Evolutionary conservation across 2,888 invertebrate species (phyloP).

Genomic region (Himalopsyche anomala): DNA sequence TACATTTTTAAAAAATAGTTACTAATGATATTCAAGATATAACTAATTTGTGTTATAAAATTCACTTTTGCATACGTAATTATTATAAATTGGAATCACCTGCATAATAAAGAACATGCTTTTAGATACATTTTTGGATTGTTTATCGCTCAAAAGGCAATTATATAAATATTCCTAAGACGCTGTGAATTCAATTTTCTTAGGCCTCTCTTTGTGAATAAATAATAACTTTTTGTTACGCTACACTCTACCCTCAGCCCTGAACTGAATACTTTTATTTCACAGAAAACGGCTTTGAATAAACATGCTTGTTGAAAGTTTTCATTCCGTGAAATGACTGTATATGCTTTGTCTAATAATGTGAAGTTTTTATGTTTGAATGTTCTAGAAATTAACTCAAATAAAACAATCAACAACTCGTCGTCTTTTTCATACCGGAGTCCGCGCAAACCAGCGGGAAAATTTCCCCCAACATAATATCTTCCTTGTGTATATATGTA

Average conservation of each 20-base stretch:
- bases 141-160: too few species aligned
- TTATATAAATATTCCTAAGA: neutral
- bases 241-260: neutral
- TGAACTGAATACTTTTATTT: constrained; percentile 8
- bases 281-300: neutral
- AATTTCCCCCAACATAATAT: neutral
- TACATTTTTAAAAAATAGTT: too few species aligned
- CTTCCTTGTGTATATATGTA: neutral
- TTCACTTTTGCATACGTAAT: too few species aligned
- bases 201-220: neutral
- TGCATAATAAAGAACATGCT: too few species aligned
- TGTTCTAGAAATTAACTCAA: constrained; percentile 47
- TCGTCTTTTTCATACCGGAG: neutral
- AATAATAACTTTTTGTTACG: neutral
- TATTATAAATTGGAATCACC: too few species aligned
- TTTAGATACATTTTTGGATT: too few species aligned
- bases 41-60: too few species aligned
- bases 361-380: constrained; percentile 37
- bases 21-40: too few species aligned
- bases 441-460: neutral
- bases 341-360: constrained; percentile 44
- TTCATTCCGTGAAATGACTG: neutral
- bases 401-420: constrained; percentile 45
- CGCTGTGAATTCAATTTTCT: neutral
- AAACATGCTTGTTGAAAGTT: neutral